Evolutionary conservation across 2,888 invertebrate species (phyloP), one percentile per base, ranked within the genome.

Genomic region (Drepana falcataria): DNA sequence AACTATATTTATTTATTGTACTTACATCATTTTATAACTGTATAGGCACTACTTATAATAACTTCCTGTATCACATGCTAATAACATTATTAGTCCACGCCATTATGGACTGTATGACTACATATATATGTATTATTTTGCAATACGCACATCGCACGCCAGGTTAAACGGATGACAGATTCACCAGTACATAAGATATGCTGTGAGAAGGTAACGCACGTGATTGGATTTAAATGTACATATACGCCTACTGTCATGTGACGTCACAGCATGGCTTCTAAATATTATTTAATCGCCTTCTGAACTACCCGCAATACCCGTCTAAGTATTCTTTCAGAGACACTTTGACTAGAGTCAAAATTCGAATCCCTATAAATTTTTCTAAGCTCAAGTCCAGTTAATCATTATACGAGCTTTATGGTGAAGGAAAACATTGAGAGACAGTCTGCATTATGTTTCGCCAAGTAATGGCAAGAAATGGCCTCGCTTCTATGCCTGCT

Each of bases 181-280:
- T 82, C 87, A 61, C 84, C 83, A 52, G 78, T 91, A 73, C 92
- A 92, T 87, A 92, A 87, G 83, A 83, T 92, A 76, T 91, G 92
- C 91, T 91, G 92, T 77, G 83, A 85, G 66, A 92, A 93, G 93
- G 93, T 93, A 93, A 91, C 77, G 59, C 66, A 55, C 56, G 9
- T 3, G 9, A 1, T 44, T 9, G 9, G 3, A 48, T 56, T 48
- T 54, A 41, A 51, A 9, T 51, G 40, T 49, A n/a, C 3, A 49
- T 48, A 35, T 33, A 21, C 21, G 35, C 9, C 48, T 7, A 40
- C 7, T 6, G 6, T 9, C 9, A 9, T 44, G 44, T 21, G 37
- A 21, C 56, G 57, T 53, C 58, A 57, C 57, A 52, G 71, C 69
- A 72, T 70, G 69, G 68, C 71, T 69, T 69, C 9, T 21, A 21